These are phyloP conservation scores for Chaetodon trifasciatus DNA, from an alignment of 2,797 vertebrate species.

Conservation along the genomic window DNA sequence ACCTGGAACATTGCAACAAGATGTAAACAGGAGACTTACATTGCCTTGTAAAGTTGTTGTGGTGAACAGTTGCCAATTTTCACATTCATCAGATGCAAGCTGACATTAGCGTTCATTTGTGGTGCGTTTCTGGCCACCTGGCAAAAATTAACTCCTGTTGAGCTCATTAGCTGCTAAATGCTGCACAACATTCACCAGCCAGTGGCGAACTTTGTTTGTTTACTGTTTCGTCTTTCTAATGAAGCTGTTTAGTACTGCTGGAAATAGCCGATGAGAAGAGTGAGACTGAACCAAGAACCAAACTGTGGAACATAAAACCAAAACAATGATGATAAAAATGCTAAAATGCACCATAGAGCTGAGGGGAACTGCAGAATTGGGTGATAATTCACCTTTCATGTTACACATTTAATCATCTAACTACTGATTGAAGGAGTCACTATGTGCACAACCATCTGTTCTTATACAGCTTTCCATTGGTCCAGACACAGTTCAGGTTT, in stretches of 20 bases:
- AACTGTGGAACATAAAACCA: conserved; percentile 7
- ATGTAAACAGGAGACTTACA: neutral
- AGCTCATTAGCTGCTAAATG: neutral
- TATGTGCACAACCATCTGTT: neutral
- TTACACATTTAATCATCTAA: neutral
- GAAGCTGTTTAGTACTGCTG: conserved; percentile 22
- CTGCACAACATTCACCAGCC: neutral
- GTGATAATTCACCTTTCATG: neutral
- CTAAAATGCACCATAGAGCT: neutral
- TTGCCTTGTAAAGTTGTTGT: neutral
- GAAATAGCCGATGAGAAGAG: neutral
- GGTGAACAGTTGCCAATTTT: neutral
- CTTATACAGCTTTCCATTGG: conserved; percentile 13
- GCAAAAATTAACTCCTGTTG: neutral
- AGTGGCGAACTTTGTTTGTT: neutral
- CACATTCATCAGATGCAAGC: neutral
- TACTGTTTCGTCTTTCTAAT: neutral
- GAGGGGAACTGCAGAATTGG: neutral
- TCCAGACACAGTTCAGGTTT: conserved; percentile 35
- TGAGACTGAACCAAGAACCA: neutral
- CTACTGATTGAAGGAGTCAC: neutral
- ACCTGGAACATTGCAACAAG: neutral
- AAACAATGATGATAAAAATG: conserved; percentile 8
- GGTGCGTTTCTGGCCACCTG: neutral
- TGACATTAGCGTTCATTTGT: too few relatives aligned